Percentiles rank a stretch among this genome's conserved stretches.
Conservation (phyloP, 2,888 invertebrate genomes). For the Poecilobothrus nobilitatus region DNA sequence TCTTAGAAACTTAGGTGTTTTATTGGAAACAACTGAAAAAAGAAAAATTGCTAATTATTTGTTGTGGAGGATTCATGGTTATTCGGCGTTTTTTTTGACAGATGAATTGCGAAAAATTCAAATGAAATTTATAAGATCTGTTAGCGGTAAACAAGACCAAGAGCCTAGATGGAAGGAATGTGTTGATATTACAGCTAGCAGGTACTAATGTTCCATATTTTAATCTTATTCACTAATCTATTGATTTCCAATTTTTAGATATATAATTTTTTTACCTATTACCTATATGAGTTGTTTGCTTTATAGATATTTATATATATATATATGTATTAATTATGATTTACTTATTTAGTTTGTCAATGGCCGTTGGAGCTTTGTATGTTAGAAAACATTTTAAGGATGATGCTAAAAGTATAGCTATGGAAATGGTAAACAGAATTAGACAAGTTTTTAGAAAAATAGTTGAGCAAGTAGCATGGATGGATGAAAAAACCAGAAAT, state of each 20-base stretch:
- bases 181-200: conserved; percentile 67
- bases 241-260: too few species aligned
- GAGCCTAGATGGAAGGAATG: conserved; percentile 91
- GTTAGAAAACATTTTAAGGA: conserved; percentile 81
- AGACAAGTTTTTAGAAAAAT: conserved; percentile 73
- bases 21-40: conserved; percentile 51
- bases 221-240: conserved; percentile 7
- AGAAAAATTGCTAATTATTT: conserved; percentile 79
- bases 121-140: conserved; percentile 67
- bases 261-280: too few species aligned
- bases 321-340: too few species aligned
- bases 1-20: conserved; percentile 59
- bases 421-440: conserved; percentile 83
- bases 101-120: conserved; percentile 71
- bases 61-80: conserved; percentile 82
- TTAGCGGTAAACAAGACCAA: conserved; percentile 75
- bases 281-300: too few species aligned
- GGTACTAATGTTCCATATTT: conserved; percentile 44
- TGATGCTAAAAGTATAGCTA: conserved; percentile 69
- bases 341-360: conserved; percentile 51
- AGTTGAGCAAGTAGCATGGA: conserved; percentile 76
- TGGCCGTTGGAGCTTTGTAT: conserved; percentile 75
- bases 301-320: too few species aligned
- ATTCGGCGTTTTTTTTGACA: conserved; percentile 70
- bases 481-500: conserved; percentile 74